Base-by-base conservation (phyloP, 1,140 invertebrate species). In the Nephila pilipes region DNA sequence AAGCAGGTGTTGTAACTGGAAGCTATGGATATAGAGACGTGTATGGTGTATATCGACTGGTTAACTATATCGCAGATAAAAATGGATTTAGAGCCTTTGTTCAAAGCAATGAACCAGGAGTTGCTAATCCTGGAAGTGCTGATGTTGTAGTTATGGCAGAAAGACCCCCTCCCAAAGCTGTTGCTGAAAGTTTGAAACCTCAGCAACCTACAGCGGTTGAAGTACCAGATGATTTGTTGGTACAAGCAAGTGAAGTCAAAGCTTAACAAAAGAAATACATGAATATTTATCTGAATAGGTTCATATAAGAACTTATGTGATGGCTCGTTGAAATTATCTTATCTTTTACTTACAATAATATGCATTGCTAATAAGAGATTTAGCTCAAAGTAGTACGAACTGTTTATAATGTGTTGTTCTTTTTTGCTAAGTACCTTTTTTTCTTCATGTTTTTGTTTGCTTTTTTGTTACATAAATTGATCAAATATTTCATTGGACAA, bases 221-320 rank as follows among this genome's bases (percentile, higher is more conserved):
- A 65, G 32, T 87, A n/a, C 60, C 85, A 16, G 75, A 79, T 25
- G 36, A 87, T 46, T 36, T 54, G 12, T n/a, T 83, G 25, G 32
- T 38, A 4, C 54, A 55, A 69, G 29, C 81, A 12, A 85, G 46
- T 18, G 38, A 60, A 12, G 60, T 16, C 14, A 81, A 94, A 97
- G 97, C 97, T 95, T 32, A 12, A 20, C n/a, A 46, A 14, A 81
- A 54, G 46, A 25, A 55, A 81, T 22, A 29, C 4, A 32, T 36
- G 4, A 75, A 98, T 97, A 96, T 96, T 18, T 18, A 18, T 75
- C 32, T 5, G 29, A 75, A 18, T 32, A 36, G 25, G 32, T 75
- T 75, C 69, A 75, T 10, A 75, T 14, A 75, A 32, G 69, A 75
- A 75, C 69, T 32, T 75, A 32, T 75, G 3, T 36, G 69, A 75